A percentile compares a stretch with the other conserved stretches of the same genome.
These are phyloP conservation scores for Ailurus styani DNA, from an alignment of 2,113 vertebrate species.

Conservation along the genomic window DNA sequence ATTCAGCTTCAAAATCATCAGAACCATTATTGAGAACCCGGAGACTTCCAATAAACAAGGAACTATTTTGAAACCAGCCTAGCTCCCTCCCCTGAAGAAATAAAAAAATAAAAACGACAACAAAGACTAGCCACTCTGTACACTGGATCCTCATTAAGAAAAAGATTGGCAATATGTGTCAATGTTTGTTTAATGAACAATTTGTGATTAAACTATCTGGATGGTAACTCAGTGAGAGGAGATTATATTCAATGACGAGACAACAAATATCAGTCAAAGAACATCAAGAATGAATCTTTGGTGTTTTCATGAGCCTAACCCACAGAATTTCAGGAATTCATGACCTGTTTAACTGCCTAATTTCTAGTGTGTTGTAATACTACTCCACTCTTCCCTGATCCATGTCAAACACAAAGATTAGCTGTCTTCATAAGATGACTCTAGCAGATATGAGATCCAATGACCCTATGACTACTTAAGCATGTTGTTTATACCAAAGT, in stretches of 20 bases:
- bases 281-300: neutral
- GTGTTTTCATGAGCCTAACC: neutral
- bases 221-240: neutral
- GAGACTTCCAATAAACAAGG: neutral
- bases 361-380: neutral
- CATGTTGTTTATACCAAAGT: neutral
- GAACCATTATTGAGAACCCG: neutral
- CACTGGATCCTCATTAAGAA: neutral
- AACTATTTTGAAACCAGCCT: neutral
- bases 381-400: neutral
- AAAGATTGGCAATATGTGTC: neutral
- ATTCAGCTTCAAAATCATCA: neutral
- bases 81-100: neutral
- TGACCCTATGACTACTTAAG: neutral
- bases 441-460: neutral
- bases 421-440: neutral
- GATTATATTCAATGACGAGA: neutral
- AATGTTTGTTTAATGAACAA: neutral
- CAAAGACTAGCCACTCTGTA: neutral
- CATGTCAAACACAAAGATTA: neutral
- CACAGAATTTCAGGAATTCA: neutral
- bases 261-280: neutral
- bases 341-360: neutral
- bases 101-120: neutral
- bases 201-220: neutral